These are phyloP conservation scores for Rhagophthalmus giganteus DNA, from an alignment of 2,888 invertebrate genomes.

Conservation along the genomic window DNA sequence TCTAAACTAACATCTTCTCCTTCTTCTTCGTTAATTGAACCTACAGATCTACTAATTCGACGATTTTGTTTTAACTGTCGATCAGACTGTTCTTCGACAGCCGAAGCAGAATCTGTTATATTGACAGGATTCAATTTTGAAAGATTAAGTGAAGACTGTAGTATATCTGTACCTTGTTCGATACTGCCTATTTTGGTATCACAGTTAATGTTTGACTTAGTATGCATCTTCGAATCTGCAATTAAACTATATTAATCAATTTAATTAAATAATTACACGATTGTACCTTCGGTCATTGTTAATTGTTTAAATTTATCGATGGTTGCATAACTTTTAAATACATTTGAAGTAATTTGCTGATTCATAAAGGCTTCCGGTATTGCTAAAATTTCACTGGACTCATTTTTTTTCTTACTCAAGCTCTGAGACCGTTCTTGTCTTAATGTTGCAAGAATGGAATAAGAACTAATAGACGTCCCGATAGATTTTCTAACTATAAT, in stretches of 20 bases:
- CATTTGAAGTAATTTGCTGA: conserved; percentile 21
- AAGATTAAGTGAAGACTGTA: conserved; percentile 39
- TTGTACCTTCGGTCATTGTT: conserved; percentile 1
- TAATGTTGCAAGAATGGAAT: conserved; percentile 46
- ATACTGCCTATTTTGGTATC: conserved; percentile 25
- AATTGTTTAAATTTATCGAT: conserved; percentile 13
- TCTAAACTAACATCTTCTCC: conserved; percentile 35
- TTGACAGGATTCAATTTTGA: not conserved
- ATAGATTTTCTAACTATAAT: not conserved
- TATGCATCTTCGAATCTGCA: conserved; percentile 7
- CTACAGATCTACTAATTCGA: conserved; percentile 45
- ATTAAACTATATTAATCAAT: not conserved
- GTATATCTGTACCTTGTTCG: conserved; percentile 51
- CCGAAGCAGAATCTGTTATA: conserved; percentile 1
- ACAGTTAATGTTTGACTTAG: conserved; percentile 3
- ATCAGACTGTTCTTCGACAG: conserved; percentile 12
- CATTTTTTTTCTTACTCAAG: conserved; percentile 25
- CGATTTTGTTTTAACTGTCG: conserved; percentile 30
- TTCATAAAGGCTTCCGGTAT: conserved; percentile 40
- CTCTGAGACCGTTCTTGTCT: conserved; percentile 27
- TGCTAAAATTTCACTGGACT: conserved; percentile 50
- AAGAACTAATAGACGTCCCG: conserved; percentile 22
- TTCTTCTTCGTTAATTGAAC: conserved; percentile 43
- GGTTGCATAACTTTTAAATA: conserved; percentile 28
- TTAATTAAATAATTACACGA: too few species aligned